phyloP scores from a whole-genome alignment of 2,113 vertebrate species.

The Lynx canadensis region DNA sequence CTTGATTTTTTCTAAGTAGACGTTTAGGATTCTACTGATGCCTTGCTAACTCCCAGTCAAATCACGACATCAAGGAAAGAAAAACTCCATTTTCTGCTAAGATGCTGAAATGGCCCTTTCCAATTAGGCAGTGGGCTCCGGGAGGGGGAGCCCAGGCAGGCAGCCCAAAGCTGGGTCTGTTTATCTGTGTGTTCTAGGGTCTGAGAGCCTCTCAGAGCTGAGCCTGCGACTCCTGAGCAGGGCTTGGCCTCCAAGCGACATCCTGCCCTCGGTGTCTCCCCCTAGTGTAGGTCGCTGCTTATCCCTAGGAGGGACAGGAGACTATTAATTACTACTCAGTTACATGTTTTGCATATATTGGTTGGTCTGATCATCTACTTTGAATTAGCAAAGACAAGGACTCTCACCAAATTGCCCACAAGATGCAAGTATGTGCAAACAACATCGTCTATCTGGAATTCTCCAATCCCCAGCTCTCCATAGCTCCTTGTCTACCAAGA shows the following conservation, averaged over 20 bases:
- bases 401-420: not conserved
- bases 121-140: not conserved
- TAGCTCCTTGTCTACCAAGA: not conserved
- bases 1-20: slow-evolving; percentile 74
- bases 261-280: not conserved
- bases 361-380: not conserved
- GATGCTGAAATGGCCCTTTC: slow-evolving; percentile 26
- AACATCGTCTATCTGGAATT: not conserved
- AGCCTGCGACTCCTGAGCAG: rapidly evolving
- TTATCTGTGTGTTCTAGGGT: not conserved
- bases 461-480: not conserved
- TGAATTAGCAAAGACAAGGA: not conserved
- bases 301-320: not conserved
- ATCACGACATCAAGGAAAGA: slow-evolving; percentile 56
- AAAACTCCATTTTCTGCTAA: slow-evolving; percentile 70
- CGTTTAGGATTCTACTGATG: slow-evolving; percentile 59
- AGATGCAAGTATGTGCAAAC: not conserved
- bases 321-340: not conserved
- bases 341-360: not conserved
- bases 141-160: not conserved
- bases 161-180: not conserved
- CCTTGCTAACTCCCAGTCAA: slow-evolving; percentile 63
- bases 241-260: not conserved
- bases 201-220: not conserved
- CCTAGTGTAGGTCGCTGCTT: not conserved